These are phyloP conservation scores for Zaprionus tsacasi DNA, from an alignment of 1,140 invertebrate species.

Conservation along the genomic window DNA sequence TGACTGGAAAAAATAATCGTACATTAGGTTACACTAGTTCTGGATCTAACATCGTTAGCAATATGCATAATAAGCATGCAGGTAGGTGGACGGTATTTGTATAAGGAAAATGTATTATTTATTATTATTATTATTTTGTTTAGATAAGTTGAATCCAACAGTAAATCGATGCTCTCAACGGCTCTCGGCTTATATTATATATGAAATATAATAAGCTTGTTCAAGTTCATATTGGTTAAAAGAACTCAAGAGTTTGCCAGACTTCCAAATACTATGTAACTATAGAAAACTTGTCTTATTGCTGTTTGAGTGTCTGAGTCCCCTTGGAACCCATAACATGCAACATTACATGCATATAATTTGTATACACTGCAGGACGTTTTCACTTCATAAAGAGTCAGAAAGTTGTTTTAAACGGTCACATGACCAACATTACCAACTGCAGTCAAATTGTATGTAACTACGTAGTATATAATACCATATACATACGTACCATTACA, in stretches of 20 bases:
- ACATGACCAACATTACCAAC: conserved; percentile 83
- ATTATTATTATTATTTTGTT: not conserved
- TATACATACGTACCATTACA: conserved; percentile 1
- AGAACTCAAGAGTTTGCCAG: not conserved
- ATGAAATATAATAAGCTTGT: conserved; percentile 25
- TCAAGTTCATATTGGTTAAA: conserved; percentile 18
- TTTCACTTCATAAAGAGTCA: conserved; percentile 84
- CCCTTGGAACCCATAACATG: conserved; percentile 63
- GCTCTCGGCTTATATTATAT: conserved; percentile 6
- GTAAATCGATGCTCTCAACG: not conserved
- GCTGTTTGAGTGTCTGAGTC: not conserved
- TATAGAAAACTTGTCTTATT: not conserved
- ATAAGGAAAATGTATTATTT: not conserved
- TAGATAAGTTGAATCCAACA: not conserved
- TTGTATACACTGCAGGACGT: conserved; percentile 84
- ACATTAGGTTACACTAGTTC: too few species aligned
- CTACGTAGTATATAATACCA: conserved; percentile 1
- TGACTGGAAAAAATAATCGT: too few species aligned
- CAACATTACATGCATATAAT: conserved; percentile 84
- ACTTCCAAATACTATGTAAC: not conserved
- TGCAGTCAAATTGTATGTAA: conserved; percentile 70
- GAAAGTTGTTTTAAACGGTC: conserved; percentile 84
- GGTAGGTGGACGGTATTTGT: too few species aligned
- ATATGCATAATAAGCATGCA: too few species aligned
- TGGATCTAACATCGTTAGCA: too few species aligned